A percentile compares a stretch with the other conserved stretches of the same genome.
phyloP scores from a whole-genome alignment of 2,797 vertebrate genomes.

The Falco concolor region DNA sequence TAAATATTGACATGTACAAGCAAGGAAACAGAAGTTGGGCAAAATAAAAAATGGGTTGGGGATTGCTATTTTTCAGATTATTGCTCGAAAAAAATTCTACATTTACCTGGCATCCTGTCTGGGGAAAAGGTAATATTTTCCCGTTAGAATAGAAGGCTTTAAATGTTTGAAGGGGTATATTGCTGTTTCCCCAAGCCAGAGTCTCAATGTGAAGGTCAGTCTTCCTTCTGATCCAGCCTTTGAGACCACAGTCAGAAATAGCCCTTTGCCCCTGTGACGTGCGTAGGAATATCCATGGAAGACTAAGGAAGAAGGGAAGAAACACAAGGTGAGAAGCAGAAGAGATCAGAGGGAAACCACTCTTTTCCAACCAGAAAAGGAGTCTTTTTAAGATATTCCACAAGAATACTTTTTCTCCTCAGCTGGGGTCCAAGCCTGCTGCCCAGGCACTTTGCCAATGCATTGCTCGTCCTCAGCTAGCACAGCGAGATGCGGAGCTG shows the following conservation, averaged over 20 bases:
- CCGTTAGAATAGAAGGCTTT: not conserved
- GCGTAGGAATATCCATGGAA: not conserved
- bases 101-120: not conserved
- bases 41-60: conserved; percentile 38
- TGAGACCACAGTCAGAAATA: not conserved
- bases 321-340: not conserved
- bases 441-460: not conserved
- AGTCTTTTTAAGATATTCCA: not conserved
- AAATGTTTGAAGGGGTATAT: not conserved
- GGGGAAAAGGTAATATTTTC: not conserved
- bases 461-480: not conserved
- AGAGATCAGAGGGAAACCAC: not conserved
- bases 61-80: conserved; percentile 27
- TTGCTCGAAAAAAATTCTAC: not conserved
- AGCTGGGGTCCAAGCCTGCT: not conserved
- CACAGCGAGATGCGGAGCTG: not conserved
- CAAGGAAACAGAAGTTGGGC: conserved; percentile 29
- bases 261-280: not conserved
- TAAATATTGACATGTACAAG: conserved; percentile 62
- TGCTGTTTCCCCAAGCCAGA: not conserved
- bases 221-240: not conserved
- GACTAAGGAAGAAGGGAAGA: not conserved
- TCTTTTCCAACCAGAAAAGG: not conserved
- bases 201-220: not conserved
- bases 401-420: not conserved